These are phyloP conservation scores for Herpetotheres cachinnans DNA, from an alignment of 2,113 vertebrate species.

Conservation along the genomic window DNA sequence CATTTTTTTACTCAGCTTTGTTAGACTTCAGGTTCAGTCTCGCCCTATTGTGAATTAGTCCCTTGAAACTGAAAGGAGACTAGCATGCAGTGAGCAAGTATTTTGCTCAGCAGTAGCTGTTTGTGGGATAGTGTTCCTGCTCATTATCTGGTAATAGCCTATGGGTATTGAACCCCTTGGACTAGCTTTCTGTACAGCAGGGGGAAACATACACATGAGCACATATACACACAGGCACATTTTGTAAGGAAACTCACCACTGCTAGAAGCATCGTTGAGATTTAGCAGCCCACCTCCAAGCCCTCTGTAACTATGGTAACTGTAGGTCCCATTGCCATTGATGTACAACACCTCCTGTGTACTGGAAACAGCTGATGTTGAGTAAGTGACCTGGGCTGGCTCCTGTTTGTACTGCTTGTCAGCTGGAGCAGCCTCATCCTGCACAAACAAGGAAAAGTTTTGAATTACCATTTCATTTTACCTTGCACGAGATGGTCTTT, in stretches of 20 bases:
- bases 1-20: not conserved
- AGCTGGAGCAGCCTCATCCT: slow-evolving; percentile 76
- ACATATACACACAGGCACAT: not conserved
- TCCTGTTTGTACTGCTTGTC: slow-evolving; percentile 82
- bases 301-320: slow-evolving; percentile 86
- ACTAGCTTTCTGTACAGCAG: not conserved
- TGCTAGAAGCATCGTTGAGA: slow-evolving; percentile 80
- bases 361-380: slow-evolving; percentile 78
- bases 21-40: not conserved
- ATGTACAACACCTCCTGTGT: slow-evolving; percentile 85
- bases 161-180: not conserved
- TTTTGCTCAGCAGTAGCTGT: slow-evolving; percentile 15
- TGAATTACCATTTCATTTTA: not conserved
- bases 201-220: not conserved
- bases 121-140: not conserved
- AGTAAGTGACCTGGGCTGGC: slow-evolving; percentile 77
- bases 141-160: not conserved
- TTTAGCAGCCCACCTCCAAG: slow-evolving; percentile 83
- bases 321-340: slow-evolving; percentile 85
- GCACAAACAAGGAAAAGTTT: slow-evolving; percentile 38
- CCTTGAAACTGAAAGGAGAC: not conserved
- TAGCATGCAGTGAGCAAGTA: not conserved
- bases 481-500: not conserved
- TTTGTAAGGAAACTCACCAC: slow-evolving; percentile 73
- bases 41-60: not conserved